Conservation (phyloP, 2,797 vertebrate genomes). For the Chelidonichthys spinosus region DNA sequence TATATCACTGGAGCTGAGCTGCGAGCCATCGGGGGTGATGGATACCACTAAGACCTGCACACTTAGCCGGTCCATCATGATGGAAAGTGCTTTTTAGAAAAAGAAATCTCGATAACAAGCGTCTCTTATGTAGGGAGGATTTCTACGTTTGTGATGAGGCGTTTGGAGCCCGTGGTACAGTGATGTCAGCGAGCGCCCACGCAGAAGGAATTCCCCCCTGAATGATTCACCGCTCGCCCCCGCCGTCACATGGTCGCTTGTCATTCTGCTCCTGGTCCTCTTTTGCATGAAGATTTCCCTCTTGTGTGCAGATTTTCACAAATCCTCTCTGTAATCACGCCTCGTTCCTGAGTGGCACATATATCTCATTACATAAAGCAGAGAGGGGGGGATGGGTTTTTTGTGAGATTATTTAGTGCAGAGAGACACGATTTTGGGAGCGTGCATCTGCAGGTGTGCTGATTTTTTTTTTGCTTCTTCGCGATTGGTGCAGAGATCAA, state of each 20-base stretch:
- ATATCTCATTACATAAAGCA: slow-evolving; percentile 25
- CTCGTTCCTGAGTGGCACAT: slow-evolving; percentile 14
- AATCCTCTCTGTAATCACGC: slow-evolving; percentile 31
- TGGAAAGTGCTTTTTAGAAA: not conserved
- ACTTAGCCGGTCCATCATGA: slow-evolving; percentile 9
- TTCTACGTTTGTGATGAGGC: slow-evolving; percentile 23
- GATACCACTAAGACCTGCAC: not conserved
- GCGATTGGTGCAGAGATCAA: slow-evolving; percentile 65
- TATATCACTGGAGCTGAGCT: slow-evolving; percentile 18
- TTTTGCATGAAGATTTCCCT: slow-evolving; percentile 7
- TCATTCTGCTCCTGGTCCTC: slow-evolving; percentile 56
- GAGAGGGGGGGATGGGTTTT: slow-evolving; percentile 10
- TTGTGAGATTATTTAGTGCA: slow-evolving; percentile 30
- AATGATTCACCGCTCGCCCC: slow-evolving; percentile 67
- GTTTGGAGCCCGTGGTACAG: slow-evolving; percentile 29
- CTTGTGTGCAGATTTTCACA: slow-evolving; percentile 21
- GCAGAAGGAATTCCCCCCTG: slow-evolving; percentile 68
- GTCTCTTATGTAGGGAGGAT: not conserved
- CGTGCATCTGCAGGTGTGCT: slow-evolving; percentile 2
- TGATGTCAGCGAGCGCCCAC: slow-evolving; percentile 54
- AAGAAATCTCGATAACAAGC: no score
- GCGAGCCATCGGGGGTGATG: not conserved
- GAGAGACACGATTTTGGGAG: slow-evolving; percentile 11
- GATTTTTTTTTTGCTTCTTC: slow-evolving; percentile 17
- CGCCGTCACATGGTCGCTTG: slow-evolving; percentile 55